Base-by-base conservation (phyloP, 2,888 invertebrate species). In the Eupithecia centaureata region DNA sequence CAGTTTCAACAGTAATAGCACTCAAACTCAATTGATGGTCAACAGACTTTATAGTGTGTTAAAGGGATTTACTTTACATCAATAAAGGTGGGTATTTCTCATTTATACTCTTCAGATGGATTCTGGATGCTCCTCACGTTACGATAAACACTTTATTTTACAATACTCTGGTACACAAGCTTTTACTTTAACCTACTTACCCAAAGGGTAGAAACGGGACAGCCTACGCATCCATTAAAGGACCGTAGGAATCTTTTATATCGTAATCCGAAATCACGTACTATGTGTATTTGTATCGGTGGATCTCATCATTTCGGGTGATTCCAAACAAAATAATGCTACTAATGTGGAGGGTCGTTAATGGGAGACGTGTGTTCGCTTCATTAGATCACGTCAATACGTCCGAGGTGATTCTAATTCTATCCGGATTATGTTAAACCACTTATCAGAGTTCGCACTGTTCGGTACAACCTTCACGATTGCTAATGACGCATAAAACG, bases 341-440 rank as follows among this genome's bases (percentile, higher is more conserved):
- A 18, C 4, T 22, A 22, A 47, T 47, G 10, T 18, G 10, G 10
- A 3, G 22, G 22, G 71, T 68, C 61, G 64, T 61, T 72, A 74
- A 76, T 75, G 73, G 61, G 73, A 70, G 72, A 71, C 63, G 63
- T 68, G 67, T 76, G 73, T 76, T 67, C 63, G 72, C 28, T 51
- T 73, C 71, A 72, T 68, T 65, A 72, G 65, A 73, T 74, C 67
- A 64, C 60, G 66, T 71, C 70, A 70, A 74, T 75, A 72, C 70
- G 70, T 74, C 65, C 70, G 67, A 62, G 61, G 42, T 63, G 65
- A 66, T 73, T 67, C 67, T 64, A 72, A 67, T 74, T 67, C 65
- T 63, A 72, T 68, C 60, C 65, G 71, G 73, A 77, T 80, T 77
- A 78, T 62, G 47, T 38, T 68, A 68, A 70, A 60, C 67, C 67